Evolutionary conservation across 2,113 vertebrate species (phyloP).

Genomic region (Dinomys branickii): DNA sequence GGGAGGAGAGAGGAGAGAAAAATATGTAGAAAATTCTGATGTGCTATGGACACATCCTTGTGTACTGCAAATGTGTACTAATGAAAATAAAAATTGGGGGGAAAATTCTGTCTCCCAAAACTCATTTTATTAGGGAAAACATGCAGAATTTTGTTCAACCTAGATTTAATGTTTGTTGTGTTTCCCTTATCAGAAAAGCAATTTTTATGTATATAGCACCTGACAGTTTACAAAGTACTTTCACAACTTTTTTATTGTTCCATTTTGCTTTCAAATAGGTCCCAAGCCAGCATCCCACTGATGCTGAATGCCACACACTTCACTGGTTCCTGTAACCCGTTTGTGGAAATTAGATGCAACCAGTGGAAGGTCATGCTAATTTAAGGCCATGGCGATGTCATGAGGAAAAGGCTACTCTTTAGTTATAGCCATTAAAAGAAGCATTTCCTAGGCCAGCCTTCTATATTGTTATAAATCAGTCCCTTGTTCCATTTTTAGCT

Average conservation of each 20-base stretch:
- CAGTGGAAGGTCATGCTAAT: slow-evolving; percentile 12
- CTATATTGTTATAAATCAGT: slow-evolving; percentile 28
- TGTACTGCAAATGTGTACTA: not conserved
- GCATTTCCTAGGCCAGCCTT: not conserved
- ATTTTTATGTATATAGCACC: slow-evolving; percentile 34
- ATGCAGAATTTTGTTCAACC: not conserved
- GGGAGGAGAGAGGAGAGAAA: not conserved
- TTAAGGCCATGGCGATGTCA: not conserved
- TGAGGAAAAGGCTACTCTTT: slow-evolving; percentile 21
- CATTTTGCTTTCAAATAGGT: slow-evolving; percentile 55
- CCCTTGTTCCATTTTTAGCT: slow-evolving; percentile 51
- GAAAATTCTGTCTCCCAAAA: not conserved
- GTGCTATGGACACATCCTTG: not conserved
- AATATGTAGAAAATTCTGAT: not conserved
- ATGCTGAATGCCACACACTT: not conserved
- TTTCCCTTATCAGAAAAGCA: slow-evolving; percentile 48
- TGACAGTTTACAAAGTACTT: slow-evolving; percentile 32
- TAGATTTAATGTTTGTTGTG: slow-evolving; percentile 38
- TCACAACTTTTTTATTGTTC: slow-evolving; percentile 40
- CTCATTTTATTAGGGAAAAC: slow-evolving; percentile 33
- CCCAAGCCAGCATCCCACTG: not conserved
- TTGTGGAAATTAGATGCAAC: slow-evolving; percentile 27
- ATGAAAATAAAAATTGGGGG: not conserved
- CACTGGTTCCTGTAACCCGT: not conserved
- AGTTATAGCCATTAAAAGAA: not conserved